Base-by-base conservation (phyloP, 2,888 invertebrate genomes). In the Drosophila prostipennis region DNA sequence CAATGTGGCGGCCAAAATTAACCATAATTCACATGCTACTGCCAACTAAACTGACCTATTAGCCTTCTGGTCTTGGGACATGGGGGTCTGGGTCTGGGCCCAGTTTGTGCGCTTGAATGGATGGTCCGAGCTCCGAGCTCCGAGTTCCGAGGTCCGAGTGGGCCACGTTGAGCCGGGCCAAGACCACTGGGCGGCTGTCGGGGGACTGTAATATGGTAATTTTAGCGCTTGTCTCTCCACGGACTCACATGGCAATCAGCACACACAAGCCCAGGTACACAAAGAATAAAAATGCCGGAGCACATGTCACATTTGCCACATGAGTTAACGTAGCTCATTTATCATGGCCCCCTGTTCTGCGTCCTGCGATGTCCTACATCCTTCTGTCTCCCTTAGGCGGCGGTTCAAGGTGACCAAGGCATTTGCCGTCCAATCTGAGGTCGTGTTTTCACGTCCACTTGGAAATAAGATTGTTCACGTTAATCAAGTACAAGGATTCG, bases 301-400 rank as follows among this genome's bases (percentile, higher is more conserved):
- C 78, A 82, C 80, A 80, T 79, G 79, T 82, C 86, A 78, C 83
- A 83, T 83, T 85, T 83, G 86, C 83, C 86, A 83, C 82, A 85
- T 83, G 86, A 79, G 86, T 71, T 82, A 74, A 64, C 72, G 58
- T 57, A 65, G 72, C 82, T 83, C 78, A 79, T 83, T 83, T 81
- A 85, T 83, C 82, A 83, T 77, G 75, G 78, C 63, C 67, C 46
- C 32, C 32, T 32, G 32, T 10, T 40, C 29, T 37, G 42, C 11
- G 36, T 13, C 52, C 52, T 52, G 19, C 56, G 37, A 43, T 19
- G 71, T 37, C 70, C 51, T 40, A 19, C 6, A 10, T 32, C 36
- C 68, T 11, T 29, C 14, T 39, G 45, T 74, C 55, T 54, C 52
- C 42, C 53, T 37, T 14, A 42, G 69, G 59, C 55, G 67, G 54